Percentiles rank a stretch among this genome's conserved stretches.
phyloP scores from a whole-genome alignment of 2,113 vertebrate genomes.

The Globicephala melas region DNA sequence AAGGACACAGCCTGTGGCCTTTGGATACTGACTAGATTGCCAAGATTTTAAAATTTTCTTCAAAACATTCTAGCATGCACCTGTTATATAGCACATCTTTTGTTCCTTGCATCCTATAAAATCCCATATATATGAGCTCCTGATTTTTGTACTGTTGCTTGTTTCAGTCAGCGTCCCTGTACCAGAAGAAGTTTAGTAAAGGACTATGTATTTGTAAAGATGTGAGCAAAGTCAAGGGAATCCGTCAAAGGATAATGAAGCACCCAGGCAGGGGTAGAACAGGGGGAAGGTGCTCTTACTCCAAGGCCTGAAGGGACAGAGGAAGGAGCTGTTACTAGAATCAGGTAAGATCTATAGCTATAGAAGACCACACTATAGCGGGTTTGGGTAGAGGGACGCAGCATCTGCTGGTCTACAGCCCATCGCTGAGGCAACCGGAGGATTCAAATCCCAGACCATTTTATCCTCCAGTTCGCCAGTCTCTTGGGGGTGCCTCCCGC shows the following conservation, averaged over 20 bases:
- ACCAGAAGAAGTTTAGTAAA: background rate
- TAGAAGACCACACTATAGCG: background rate
- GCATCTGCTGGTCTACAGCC: background rate
- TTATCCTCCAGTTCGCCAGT: background rate
- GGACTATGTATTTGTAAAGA: background rate
- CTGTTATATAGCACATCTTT: background rate
- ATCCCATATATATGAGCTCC: background rate
- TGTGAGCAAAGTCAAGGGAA: background rate
- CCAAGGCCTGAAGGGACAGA: background rate
- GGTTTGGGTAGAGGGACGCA: background rate
- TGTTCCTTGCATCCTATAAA: background rate
- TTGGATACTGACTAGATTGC: background rate
- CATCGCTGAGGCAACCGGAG: background rate
- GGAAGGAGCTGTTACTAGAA: background rate
- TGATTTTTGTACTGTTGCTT: background rate
- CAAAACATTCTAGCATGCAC: background rate
- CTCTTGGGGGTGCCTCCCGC: background rate
- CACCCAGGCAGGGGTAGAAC: background rate
- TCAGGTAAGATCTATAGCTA: background rate
- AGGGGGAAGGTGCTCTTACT: background rate
- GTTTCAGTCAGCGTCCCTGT: background rate
- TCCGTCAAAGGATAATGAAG: background rate
- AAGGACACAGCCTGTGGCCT: background rate
- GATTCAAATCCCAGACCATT: no score
- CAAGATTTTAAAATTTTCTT: background rate